Evolutionary conservation across 2,113 vertebrate genomes (phyloP).

Genomic region (Muscicapa adusta): DNA sequence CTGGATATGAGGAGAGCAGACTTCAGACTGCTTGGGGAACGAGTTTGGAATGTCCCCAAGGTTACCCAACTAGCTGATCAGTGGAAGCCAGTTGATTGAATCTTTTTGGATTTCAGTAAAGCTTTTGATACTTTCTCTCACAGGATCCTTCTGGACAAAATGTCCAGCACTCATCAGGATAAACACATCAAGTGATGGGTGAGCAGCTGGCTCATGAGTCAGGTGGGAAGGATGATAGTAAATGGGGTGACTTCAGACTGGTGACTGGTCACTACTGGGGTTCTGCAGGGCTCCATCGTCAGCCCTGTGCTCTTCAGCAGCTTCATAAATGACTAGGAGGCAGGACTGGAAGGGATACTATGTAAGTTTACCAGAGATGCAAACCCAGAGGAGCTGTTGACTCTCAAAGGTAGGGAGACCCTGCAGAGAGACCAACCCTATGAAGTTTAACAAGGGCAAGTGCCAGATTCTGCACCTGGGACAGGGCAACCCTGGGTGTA

Average conservation of each 20-base stretch:
- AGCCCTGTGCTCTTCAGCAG: background rate
- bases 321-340: background rate
- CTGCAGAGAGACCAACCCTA: background rate
- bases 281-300: background rate
- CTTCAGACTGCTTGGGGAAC: background rate
- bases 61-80: background rate
- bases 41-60: background rate
- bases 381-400: background rate
- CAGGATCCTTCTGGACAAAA: background rate
- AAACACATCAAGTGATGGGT: background rate
- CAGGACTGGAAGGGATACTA: background rate
- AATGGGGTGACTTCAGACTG: background rate
- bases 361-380: background rate
- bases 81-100: background rate
- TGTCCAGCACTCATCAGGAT: background rate
- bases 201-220: accelerated
- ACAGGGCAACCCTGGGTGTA: background rate
- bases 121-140: background rate
- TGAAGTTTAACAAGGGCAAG: background rate
- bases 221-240: no score
- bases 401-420: background rate
- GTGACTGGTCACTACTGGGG: background rate
- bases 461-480: background rate
- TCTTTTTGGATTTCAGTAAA: background rate
- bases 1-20: background rate